Evolutionary conservation across 2,113 vertebrate genomes (phyloP).

Genomic region (Micronycteris hirsuta): DNA sequence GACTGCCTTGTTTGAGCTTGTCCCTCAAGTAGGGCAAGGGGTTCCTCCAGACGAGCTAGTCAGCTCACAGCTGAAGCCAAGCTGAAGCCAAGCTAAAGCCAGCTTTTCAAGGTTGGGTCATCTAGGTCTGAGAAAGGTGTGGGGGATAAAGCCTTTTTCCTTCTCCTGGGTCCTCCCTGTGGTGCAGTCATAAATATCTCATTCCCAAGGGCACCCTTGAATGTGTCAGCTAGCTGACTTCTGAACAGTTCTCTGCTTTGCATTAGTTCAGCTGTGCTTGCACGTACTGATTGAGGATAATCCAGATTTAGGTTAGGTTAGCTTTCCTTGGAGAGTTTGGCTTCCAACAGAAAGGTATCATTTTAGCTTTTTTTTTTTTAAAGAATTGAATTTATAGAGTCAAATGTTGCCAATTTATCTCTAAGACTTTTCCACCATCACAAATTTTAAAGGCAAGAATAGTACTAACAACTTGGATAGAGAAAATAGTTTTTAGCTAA

Average conservation of each 20-base stretch:
- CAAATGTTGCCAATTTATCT: constrained; percentile 17
- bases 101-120: neutral
- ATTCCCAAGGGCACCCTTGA: neutral
- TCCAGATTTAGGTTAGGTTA: neutral
- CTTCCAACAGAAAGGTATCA: neutral
- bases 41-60: neutral
- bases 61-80: neutral
- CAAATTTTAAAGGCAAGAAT: neutral
- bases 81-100: neutral
- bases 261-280: neutral
- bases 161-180: neutral
- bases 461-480: neutral
- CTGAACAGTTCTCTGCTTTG: neutral
- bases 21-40: neutral
- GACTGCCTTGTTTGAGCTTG: neutral
- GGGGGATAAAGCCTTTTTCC: neutral
- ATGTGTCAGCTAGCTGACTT: neutral
- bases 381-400: constrained; percentile 22
- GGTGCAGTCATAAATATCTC: neutral
- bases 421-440: constrained; percentile 53
- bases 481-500: neutral
- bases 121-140: neutral
- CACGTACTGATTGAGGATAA: neutral
- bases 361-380: neutral
- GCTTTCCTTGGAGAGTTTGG: neutral